phyloP scores from a whole-genome alignment of 2,888 invertebrate species.

The Limnephilus lunatus region DNA sequence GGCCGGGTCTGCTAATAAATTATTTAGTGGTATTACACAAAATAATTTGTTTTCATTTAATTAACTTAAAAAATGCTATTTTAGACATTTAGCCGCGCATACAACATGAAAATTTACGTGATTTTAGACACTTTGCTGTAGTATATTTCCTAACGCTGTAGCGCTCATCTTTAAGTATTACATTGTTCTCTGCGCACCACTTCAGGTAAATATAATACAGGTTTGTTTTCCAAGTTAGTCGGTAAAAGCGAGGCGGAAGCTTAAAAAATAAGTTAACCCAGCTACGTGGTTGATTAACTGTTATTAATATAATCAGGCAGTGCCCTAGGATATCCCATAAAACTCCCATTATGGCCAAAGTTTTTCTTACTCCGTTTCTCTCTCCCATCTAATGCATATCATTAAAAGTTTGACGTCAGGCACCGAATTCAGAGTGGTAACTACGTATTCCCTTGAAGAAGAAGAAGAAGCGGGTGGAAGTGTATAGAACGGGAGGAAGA shows the following conservation, averaged over 20 bases:
- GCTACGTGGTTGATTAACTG: constrained; percentile 12
- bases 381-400: constrained; percentile 61
- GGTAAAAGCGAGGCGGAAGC: neutral
- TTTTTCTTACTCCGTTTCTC: constrained; percentile 53
- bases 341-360: constrained; percentile 62
- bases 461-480: constrained; percentile 20
- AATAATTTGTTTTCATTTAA: no score
- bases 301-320: constrained; percentile 22
- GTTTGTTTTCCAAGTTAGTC: neutral
- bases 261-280: constrained; percentile 2
- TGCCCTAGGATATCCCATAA: constrained; percentile 50
- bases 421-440: constrained; percentile 53
- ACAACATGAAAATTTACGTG: no score
- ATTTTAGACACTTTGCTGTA: no score
- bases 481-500: constrained; percentile 21
- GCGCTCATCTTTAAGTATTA: neutral
- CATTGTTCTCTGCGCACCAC: neutral
- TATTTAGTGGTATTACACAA: no score
- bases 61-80: no score
- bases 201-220: neutral
- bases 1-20: no score
- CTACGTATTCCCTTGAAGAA: constrained; percentile 39
- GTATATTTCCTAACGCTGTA: neutral
- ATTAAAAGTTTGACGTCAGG: constrained; percentile 62
- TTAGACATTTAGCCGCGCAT: no score